These are phyloP conservation scores for Egretta garzetta DNA, from an alignment of 2,113 vertebrate genomes.

Conservation along the genomic window DNA sequence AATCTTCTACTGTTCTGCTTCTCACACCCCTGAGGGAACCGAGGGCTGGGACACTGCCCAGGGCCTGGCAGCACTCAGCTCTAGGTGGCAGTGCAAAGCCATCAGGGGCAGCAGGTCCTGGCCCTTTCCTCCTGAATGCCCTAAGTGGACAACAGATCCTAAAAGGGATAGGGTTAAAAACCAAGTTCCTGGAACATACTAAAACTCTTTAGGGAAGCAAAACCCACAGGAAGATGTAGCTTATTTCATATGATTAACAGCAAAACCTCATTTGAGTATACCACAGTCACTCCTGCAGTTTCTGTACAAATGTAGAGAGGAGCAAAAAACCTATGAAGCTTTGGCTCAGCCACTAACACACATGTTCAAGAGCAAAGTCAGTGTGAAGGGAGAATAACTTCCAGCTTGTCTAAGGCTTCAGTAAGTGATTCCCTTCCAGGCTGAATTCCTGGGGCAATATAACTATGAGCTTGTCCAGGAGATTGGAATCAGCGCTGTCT, in stretches of 20 bases:
- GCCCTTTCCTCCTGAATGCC: background rate
- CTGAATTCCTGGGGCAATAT: background rate
- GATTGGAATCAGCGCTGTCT: background rate
- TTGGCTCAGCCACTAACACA: background rate
- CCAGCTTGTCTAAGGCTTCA: background rate
- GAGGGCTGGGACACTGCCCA: background rate
- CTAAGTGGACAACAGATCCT: background rate
- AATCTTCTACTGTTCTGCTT: background rate
- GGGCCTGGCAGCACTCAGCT: background rate
- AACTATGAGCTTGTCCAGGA: background rate
- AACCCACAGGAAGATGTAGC: background rate
- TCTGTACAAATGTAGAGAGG: background rate
- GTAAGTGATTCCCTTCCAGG: background rate
- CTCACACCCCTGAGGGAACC: accelerated
- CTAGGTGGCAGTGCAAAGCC: constrained; percentile 30
- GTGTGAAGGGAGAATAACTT: background rate
- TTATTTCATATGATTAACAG: background rate
- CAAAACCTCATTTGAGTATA: background rate
- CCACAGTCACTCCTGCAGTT: background rate
- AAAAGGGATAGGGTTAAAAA: accelerated
- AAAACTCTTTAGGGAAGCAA: background rate
- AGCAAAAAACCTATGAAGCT: background rate
- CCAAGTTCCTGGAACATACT: background rate
- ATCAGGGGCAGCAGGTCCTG: background rate
- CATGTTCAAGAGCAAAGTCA: background rate